Base-by-base conservation (phyloP, 2,888 invertebrate species). In the Erebia palarica region DNA sequence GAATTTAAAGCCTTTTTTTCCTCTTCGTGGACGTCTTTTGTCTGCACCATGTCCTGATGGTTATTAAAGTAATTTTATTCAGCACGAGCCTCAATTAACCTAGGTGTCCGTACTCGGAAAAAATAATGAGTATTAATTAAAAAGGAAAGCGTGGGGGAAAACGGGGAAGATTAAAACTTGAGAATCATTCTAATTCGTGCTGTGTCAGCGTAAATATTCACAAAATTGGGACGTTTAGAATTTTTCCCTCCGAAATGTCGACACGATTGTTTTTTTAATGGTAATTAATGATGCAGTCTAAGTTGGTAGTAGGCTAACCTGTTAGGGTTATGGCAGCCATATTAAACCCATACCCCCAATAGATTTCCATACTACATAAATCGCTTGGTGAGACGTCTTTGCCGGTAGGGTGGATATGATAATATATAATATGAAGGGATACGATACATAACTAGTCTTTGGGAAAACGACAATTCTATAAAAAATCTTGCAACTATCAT, bases 51-150 rank as follows among this genome's bases (percentile, higher is more conserved):
- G 21, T 42, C 14, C 16, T 44, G 9, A 11, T 44, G 44, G 44
- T 68, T 51, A 53, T 60, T 36, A 60, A 13, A 58, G 44, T 68
- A 63, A 69, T 65, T 63, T 58, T 49, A 69, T 58, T 51, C 55
- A 55, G 42, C 63, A 59, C 57, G 42, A 58, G 69, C 64, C 66
- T 69, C 65, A 71, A 73, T 75, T 75, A 75, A 72, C 68, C 65
- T 64, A 60, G 69, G 57, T 70, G 71, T 65, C 69, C 65, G 70
- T 64, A 64, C 70, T 66, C 67, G 18, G 68, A 69, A 61, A 67
- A 73, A 74, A 75, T 77, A 77, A 77, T 75, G 74, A 77, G 74
- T 73, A 71, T 77, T 75, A 75, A 78, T 77, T 75, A 75, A 75
- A 77, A 76, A 74, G 69, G 63, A 67, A 68, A 70, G 73, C 66